A percentile compares a stretch with the other conserved stretches of the same genome.
Conservation (phyloP, 2,888 invertebrate species). For the Teleogryllus oceanicus region DNA sequence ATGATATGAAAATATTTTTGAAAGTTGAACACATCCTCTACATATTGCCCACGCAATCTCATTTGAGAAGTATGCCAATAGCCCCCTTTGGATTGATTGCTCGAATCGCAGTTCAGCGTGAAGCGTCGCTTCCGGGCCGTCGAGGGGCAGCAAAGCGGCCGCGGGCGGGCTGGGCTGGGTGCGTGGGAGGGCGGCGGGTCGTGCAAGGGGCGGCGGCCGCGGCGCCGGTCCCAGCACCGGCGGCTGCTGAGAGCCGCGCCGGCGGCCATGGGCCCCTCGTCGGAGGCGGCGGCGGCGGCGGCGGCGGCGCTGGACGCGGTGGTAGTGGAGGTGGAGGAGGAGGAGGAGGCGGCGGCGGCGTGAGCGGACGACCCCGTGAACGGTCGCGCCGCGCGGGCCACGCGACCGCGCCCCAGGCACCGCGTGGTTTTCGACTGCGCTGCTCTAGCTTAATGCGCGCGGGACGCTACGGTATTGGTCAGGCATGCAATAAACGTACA, state of each 20-base stretch:
- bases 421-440: no score
- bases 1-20: no score
- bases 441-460: no score
- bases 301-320: not conserved
- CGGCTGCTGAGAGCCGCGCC: not conserved
- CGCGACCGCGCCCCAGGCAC: not conserved
- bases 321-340: not conserved
- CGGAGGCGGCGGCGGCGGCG: not conserved
- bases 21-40: no score
- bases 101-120: no score
- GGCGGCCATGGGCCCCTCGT: not conserved
- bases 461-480: no score
- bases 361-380: not conserved
- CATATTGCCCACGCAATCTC: no score
- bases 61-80: no score
- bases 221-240: not conserved
- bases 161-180: not conserved
- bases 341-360: not conserved
- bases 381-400: not conserved
- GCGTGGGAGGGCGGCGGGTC: not conserved
- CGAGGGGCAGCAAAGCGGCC: no score
- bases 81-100: no score
- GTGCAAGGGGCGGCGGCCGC: not conserved
- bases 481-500: no score
- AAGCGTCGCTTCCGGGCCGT: no score